Conservation (phyloP, 2,797 vertebrate species). For the Gallinago stenura region DNA sequence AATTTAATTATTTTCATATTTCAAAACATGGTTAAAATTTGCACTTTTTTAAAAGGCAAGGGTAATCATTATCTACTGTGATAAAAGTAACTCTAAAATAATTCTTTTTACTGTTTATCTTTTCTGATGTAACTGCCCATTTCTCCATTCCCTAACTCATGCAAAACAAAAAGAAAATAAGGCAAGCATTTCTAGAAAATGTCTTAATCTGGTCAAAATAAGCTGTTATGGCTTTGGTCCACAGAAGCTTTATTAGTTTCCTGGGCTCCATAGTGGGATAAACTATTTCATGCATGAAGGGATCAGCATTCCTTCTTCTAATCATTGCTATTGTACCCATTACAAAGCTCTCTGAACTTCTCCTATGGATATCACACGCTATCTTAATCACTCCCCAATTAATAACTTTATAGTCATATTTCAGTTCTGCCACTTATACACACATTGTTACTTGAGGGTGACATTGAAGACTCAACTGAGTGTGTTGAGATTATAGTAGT, state of each 20-base stretch:
- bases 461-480: background rate
- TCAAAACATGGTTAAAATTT: background rate
- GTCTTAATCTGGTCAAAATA: constrained; percentile 56
- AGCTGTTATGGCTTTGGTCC: constrained; percentile 19
- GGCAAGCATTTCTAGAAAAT: background rate
- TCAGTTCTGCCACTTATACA: background rate
- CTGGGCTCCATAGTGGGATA: constrained; percentile 37
- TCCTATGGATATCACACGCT: constrained; percentile 36
- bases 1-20: background rate
- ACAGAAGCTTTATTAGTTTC: constrained; percentile 45
- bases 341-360: constrained; percentile 40
- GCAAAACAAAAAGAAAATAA: background rate
- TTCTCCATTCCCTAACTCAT: background rate
- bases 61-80: background rate
- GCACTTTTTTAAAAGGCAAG: background rate
- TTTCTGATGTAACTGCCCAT: background rate
- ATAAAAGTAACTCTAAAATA: background rate
- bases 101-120: background rate
- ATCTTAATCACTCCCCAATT: constrained; percentile 52
- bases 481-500: background rate
- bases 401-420: constrained; percentile 15
- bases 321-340: constrained; percentile 58
- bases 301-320: constrained; percentile 61
- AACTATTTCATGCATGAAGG: constrained; percentile 70
- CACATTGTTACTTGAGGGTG: background rate